Evolutionary conservation across 2,888 invertebrate genomes (phyloP).

Genomic region (Patella ulyssiponensis): DNA sequence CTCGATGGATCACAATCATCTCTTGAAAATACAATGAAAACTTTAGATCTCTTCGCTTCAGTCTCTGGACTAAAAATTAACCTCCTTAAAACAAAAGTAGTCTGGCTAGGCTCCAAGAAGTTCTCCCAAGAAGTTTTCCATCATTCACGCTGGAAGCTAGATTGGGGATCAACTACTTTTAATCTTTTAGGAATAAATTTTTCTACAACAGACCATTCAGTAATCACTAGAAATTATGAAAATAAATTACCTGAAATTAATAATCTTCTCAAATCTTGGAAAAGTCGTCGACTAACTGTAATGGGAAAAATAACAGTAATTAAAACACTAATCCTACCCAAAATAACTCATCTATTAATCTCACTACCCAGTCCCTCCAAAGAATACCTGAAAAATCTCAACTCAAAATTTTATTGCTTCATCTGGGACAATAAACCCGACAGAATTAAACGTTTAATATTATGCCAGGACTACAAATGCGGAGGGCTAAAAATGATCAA

Average conservation of each 20-base stretch:
- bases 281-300: background rate
- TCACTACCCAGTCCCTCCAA: background rate
- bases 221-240: background rate
- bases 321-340: background rate
- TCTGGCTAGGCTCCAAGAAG: background rate
- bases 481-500: background rate
- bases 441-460: background rate
- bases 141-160: conserved; percentile 14
- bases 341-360: background rate
- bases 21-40: background rate
- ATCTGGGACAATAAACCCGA: background rate
- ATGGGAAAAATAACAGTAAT: conserved; percentile 2
- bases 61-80: background rate
- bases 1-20: conserved; percentile 20
- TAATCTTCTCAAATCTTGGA: background rate
- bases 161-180: conserved; percentile 10
- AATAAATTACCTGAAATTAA: background rate
- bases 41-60: background rate
- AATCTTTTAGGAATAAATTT: conserved; percentile 13
- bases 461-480: background rate
- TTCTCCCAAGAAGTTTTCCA: background rate
- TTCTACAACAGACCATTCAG: background rate
- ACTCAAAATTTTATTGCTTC: background rate
- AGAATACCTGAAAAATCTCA: background rate
- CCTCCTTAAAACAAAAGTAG: conserved; percentile 9